Base-by-base conservation (phyloP, 2,113 vertebrate species). In the Alectura lathami region DNA sequence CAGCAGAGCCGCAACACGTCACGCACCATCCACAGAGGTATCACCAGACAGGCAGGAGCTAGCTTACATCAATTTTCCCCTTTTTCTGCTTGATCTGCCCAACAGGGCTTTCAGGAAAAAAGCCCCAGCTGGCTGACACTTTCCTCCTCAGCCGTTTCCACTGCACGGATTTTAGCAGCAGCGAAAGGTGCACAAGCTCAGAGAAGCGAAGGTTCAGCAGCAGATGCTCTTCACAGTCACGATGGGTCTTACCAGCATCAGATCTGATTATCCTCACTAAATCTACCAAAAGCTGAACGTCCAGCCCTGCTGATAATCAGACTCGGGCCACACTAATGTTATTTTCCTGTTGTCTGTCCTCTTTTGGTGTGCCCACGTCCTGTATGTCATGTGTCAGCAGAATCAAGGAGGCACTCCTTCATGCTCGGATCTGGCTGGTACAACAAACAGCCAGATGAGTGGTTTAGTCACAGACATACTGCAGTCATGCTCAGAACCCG, bases 381-480 rank as follows among this genome's bases (percentile, higher is more conserved):
- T 70, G 24, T 20, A 64, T 0, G 0, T 6, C 1, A 0, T 6
- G 12, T 16, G 11, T 73, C 83, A 73, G 84, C 74, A n/a, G n/a
- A 54, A 67, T 54, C 17, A 38, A 93, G 30, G 51, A 54, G 78
- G 63, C 43, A 51, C 72, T 30, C 34, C 57, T 84, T 50, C 48
- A 72, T 12, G 36, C 34, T 18, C 15, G 27, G 56, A 78, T n/a
- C 38, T 88, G 80, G 32, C 56, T 76, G 66, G 47, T 22, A 45
- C 27, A 82, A 68, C 26, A 84, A 83, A 91, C 50, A 51, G 8
- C 78, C 66, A 67, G 92, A 86, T 26, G 5, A 73, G 43, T 66
- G 42, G 85, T 88, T 93, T 77, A n/a, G 3, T 89, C 84, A 94
- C 89, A 88, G 90, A 95, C 26, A 11, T 10, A 90, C 14, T 56